These are phyloP conservation scores for Protaetia brevitarsis DNA, from an alignment of 1,140 invertebrate genomes.

Conservation along the genomic window DNA sequence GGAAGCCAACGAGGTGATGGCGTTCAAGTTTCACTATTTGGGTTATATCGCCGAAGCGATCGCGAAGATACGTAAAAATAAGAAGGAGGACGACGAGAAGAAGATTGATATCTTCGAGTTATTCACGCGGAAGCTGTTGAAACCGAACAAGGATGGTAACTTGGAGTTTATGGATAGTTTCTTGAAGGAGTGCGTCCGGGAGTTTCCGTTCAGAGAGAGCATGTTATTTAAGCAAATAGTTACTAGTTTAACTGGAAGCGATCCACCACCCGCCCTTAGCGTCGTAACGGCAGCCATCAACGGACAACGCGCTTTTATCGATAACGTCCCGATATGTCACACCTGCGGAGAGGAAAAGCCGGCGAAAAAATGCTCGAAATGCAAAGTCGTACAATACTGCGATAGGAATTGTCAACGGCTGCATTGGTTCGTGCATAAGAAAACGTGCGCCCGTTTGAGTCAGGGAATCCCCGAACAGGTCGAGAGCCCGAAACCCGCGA, in stretches of 20 bases:
- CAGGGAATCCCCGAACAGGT: constrained; percentile 30
- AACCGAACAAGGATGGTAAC: constrained; percentile 71
- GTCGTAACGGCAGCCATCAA: constrained; percentile 85
- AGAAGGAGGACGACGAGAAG: constrained; percentile 53
- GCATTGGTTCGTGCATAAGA: constrained; percentile 97
- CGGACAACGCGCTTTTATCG: constrained; percentile 78
- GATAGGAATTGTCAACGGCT: constrained; percentile 89
- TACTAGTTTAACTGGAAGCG: constrained; percentile 66
- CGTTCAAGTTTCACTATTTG: constrained; percentile 89
- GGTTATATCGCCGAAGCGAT: constrained; percentile 72
- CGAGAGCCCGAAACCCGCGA: constrained; percentile 8
- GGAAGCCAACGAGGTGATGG: constrained; percentile 89
- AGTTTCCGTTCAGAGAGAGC: constrained; percentile 84
- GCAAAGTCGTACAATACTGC: constrained; percentile 92
- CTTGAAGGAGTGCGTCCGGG: constrained; percentile 77
- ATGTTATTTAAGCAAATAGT: constrained; percentile 83
- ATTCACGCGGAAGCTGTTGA: constrained; percentile 71
- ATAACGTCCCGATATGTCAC: constrained; percentile 72
- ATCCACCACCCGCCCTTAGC: constrained; percentile 64
- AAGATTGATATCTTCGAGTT: constrained; percentile 68
- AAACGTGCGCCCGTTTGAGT: constrained; percentile 65
- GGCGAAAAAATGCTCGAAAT: constrained; percentile 91
- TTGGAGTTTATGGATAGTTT: constrained; percentile 79
- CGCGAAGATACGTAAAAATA: constrained; percentile 48
- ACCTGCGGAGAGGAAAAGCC: constrained; percentile 89